These are phyloP conservation scores for Drosophila novamexicana DNA, from an alignment of 1,140 invertebrate genomes.

Conservation along the genomic window DNA sequence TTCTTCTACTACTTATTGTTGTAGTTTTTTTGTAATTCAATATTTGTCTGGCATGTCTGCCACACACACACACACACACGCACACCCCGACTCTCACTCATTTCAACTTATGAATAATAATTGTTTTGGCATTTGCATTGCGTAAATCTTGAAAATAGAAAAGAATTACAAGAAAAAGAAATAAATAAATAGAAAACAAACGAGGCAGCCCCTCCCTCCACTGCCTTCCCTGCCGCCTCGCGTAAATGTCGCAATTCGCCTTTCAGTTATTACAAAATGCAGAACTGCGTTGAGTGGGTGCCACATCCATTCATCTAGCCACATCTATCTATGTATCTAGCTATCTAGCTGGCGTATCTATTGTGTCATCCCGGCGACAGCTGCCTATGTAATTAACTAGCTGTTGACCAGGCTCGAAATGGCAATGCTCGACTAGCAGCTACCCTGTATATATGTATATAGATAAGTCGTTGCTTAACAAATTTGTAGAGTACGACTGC, in stretches of 20 bases:
- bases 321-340: conserved; percentile 2
- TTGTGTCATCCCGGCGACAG: conserved; percentile 58
- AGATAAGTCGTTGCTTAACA: background rate
- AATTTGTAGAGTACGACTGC: no score
- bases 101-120: conserved; percentile 54
- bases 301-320: conserved; percentile 16
- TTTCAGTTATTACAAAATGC: conserved; percentile 75
- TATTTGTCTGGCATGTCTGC: conserved; percentile 62
- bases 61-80: conserved; percentile 3
- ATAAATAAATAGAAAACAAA: conserved; percentile 62
- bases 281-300: conserved; percentile 48
- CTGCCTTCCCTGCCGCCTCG: background rate
- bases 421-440: background rate
- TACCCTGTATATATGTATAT: background rate
- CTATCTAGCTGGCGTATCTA: conserved; percentile 9
- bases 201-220: background rate
- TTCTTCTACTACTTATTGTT: background rate
- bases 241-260: conserved; percentile 73
- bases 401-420: conserved; percentile 14
- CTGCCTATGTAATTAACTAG: conserved; percentile 40
- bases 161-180: conserved; percentile 40
- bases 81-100: background rate
- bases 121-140: conserved; percentile 75
- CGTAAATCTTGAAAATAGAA: conserved; percentile 80
- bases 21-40: conserved; percentile 63